phyloP scores from a whole-genome alignment of 2,888 invertebrate genomes.

The Aromia moschata region DNA sequence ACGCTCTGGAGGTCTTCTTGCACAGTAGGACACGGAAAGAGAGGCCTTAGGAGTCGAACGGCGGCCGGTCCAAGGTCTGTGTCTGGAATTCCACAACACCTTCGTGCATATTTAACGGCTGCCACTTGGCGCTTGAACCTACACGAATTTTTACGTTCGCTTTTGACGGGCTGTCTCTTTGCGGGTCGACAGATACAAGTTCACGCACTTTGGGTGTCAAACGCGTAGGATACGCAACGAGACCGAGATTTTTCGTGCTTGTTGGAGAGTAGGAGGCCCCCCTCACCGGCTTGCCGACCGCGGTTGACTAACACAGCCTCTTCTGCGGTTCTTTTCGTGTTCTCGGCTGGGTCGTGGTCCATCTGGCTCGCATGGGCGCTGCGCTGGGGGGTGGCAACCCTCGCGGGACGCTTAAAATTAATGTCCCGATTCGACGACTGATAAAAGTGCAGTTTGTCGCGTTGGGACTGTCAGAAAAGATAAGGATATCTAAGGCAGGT shows the following conservation, averaged over 20 bases:
- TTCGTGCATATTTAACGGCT: constrained; percentile 5
- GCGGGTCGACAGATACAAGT: too few relatives aligned
- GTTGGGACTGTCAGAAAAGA: too few relatives aligned
- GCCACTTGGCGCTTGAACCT: neutral
- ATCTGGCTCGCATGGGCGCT: constrained; percentile 58
- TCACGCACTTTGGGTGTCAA: neutral
- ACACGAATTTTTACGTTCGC: constrained; percentile 4
- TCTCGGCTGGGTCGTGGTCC: constrained; percentile 55
- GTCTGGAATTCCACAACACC: constrained; percentile 3
- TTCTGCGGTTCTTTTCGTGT: constrained; percentile 50
- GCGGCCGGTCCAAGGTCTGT: neutral
- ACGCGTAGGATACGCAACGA: constrained; percentile 18
- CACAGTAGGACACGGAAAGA: neutral
- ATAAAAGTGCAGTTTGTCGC: too few relatives aligned
- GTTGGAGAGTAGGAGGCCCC: constrained; percentile 51
- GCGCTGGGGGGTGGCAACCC: constrained; percentile 14
- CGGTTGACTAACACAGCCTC: constrained; percentile 58
- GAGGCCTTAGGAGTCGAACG: neutral
- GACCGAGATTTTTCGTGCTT: constrained; percentile 8
- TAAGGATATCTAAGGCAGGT: too few relatives aligned
- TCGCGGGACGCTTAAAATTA: too few relatives aligned
- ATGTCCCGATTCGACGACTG: too few relatives aligned
- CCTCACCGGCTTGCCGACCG: constrained; percentile 41
- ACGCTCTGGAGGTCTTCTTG: neutral
- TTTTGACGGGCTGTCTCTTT: neutral